Percentiles rank a stretch among this genome's conserved stretches.
Evolutionary conservation across 2,888 invertebrate genomes (phyloP).

Genomic region (Syrista parreyssii): DNA sequence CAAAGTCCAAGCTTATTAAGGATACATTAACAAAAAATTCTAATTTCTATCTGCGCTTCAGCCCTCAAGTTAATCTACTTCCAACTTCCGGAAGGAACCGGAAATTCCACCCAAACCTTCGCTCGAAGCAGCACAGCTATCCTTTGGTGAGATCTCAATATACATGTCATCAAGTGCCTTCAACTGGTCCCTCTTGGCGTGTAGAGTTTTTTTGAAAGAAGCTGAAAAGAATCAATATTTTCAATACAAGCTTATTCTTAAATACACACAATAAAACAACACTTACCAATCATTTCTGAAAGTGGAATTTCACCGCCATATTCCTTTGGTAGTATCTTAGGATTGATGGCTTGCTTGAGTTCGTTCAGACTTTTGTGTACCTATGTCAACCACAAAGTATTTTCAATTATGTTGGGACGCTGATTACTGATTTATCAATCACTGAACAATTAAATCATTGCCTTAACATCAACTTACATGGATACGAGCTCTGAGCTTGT

Average conservation of each 20-base stretch:
- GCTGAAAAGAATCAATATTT: constrained; percentile 37
- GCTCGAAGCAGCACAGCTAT: constrained; percentile 70
- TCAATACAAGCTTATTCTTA: neutral
- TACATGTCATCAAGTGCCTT: constrained; percentile 81
- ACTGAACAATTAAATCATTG: neutral
- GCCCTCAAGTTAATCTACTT: constrained; percentile 75
- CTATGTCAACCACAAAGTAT: constrained; percentile 61
- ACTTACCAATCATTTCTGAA: constrained; percentile 81
- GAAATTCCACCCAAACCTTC: constrained; percentile 80
- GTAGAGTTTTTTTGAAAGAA: constrained; percentile 73
- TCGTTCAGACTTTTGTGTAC: constrained; percentile 81
- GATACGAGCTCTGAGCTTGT: constrained; percentile 85
- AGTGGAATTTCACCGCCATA: constrained; percentile 88
- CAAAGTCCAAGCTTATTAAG: neutral
- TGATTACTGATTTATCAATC: neutral
- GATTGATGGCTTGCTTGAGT: constrained; percentile 77
- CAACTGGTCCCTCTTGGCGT: constrained; percentile 74
- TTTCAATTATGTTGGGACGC: neutral
- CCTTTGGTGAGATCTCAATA: constrained; percentile 73
- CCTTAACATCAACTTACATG: constrained; percentile 70
- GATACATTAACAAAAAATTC: neutral
- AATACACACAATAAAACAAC: neutral
- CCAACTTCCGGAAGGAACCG: constrained; percentile 86
- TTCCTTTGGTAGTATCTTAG: constrained; percentile 84
- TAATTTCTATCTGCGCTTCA: neutral